Conservation (phyloP, 2,888 invertebrate species). For the Seira ritae region DNA sequence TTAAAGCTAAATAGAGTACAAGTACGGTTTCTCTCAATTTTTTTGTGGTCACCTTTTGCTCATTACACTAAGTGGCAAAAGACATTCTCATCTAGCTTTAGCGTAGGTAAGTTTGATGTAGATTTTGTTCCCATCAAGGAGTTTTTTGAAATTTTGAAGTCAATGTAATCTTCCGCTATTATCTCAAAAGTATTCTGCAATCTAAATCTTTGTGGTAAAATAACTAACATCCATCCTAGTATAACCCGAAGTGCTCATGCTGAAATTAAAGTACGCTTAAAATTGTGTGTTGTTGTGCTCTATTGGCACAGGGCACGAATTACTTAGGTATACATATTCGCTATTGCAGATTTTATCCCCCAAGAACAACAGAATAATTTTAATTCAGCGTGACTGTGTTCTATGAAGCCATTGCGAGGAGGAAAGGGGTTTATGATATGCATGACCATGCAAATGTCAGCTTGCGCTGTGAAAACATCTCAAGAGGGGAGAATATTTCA, state of each 20-base stretch:
- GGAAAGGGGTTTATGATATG: background rate
- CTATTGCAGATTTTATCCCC: no score
- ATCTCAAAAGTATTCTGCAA: constrained; percentile 13
- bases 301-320: no score
- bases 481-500: background rate
- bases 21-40: constrained; percentile 25
- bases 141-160: no score
- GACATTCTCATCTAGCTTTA: constrained; percentile 21
- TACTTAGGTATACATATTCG: no score
- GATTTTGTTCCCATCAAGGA: no score
- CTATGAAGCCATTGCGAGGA: constrained; percentile 7
- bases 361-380: constrained; percentile 3
- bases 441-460: constrained; percentile 54
- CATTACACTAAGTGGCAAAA: background rate
- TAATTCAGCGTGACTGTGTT: constrained; percentile 24
- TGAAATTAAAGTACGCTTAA: background rate
- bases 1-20: no score
- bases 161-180: background rate
- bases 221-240: background rate
- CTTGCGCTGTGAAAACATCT: constrained; percentile 39
- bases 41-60: constrained; percentile 7
- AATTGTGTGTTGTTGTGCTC: constrained; percentile 13
- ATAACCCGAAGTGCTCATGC: background rate
- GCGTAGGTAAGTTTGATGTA: no score
- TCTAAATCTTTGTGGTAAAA: constrained; percentile 6